Conservation (phyloP, 2,113 vertebrate genomes). For the Petrocephalus microphthalmus region DNA sequence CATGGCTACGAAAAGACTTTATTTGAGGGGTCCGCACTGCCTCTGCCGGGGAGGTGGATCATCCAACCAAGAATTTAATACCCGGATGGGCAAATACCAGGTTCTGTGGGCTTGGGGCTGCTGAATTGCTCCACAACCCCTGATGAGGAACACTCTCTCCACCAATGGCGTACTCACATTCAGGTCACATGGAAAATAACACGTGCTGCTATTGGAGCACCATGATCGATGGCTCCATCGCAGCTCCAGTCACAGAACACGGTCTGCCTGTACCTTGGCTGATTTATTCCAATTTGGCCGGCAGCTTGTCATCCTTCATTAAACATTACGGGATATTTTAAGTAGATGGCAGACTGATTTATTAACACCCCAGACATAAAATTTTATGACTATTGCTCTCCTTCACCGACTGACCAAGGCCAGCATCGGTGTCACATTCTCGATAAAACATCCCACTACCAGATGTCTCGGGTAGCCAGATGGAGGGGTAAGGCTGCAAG, state of each 20-base stretch:
- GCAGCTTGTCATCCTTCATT: not conserved
- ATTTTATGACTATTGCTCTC: not conserved
- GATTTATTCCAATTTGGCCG: not conserved
- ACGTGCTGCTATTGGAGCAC: not conserved
- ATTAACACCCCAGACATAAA: not conserved
- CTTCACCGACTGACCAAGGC: not conserved
- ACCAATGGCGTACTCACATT: not conserved
- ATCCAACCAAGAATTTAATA: not conserved
- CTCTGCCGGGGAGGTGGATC: not conserved
- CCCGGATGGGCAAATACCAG: not conserved
- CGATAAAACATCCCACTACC: not conserved
- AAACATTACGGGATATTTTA: conserved; percentile 1
- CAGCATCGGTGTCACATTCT: not conserved
- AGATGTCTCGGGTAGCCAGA: not conserved
- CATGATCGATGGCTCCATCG: not conserved
- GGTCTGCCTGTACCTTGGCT: not conserved
- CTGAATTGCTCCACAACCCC: not conserved
- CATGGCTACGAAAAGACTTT: not conserved
- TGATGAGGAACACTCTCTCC: not conserved
- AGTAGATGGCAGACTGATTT: not conserved
- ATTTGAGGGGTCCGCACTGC: not conserved
- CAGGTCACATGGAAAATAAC: not conserved
- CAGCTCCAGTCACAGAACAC: not conserved
- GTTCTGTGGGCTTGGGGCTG: not conserved
- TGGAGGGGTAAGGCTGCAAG: not conserved